A percentile compares a stretch with the other conserved stretches of the same genome.
Conservation (phyloP, 2,113 vertebrate genomes). For the Aegotheles bennettii region DNA sequence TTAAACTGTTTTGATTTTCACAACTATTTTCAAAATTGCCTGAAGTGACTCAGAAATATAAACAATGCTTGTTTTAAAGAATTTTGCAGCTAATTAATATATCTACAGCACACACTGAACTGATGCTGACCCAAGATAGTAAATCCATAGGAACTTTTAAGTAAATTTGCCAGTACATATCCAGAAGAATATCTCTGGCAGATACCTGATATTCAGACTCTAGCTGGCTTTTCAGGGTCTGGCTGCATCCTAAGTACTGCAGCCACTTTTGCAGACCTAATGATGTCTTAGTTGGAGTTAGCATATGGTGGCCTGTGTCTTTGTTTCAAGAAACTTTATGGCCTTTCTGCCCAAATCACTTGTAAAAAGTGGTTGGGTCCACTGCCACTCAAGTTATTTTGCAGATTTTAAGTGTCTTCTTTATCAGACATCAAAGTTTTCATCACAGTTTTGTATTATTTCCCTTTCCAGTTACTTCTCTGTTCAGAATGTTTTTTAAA, state of each 20-base stretch:
- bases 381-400: not conserved
- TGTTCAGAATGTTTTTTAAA: not conserved
- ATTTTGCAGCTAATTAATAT: not conserved
- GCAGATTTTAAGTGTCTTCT: not conserved
- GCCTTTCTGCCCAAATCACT: not conserved
- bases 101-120: not conserved
- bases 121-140: not conserved
- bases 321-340: not conserved
- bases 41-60: not conserved
- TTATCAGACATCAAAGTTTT: not conserved
- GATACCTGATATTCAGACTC: not conserved
- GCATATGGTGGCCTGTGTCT: not conserved
- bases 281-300: not conserved
- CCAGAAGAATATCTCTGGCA: not conserved
- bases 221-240: not conserved
- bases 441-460: not conserved
- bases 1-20: not conserved
- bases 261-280: not conserved
- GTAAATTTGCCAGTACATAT: not conserved
- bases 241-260: not conserved
- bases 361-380: not conserved
- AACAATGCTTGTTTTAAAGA: not conserved
- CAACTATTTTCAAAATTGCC: not conserved
- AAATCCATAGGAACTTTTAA: not conserved
- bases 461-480: not conserved